A percentile compares a stretch with the other conserved stretches of the same genome.
Evolutionary conservation across 2,888 invertebrate genomes (phyloP).

Genomic region (Agonopterix subpropinquella): DNA sequence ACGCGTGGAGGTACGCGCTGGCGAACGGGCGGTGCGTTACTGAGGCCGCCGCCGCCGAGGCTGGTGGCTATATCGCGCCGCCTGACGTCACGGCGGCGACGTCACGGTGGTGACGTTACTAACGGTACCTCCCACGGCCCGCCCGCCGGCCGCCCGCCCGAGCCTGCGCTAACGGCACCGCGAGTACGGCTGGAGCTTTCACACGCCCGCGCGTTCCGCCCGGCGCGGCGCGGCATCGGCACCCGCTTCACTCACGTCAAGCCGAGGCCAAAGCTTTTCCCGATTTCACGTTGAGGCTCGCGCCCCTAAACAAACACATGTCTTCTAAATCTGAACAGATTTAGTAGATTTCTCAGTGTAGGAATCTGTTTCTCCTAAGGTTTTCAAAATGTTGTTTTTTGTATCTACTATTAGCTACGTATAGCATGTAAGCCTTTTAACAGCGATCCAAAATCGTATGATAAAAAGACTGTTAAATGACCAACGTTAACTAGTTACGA

Average conservation of each 20-base stretch:
- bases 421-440: no score
- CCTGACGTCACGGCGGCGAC: slow-evolving; percentile 69
- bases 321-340: no score
- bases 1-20: slow-evolving; percentile 63
- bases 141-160: slow-evolving; percentile 70
- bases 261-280: slow-evolving; percentile 5
- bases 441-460: no score
- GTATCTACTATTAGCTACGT: no score
- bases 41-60: slow-evolving; percentile 73
- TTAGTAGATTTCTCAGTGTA: no score
- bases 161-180: slow-evolving; percentile 74
- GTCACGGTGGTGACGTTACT: slow-evolving; percentile 68
- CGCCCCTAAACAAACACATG: not conserved
- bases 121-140: slow-evolving; percentile 75
- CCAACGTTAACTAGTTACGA: no score
- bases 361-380: not conserved
- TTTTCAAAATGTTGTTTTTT: not conserved
- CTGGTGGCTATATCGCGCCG: slow-evolving; percentile 72
- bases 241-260: not conserved
- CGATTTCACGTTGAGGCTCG: slow-evolving; percentile 8
- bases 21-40: slow-evolving; percentile 73
- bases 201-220: slow-evolving; percentile 40
- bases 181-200: slow-evolving; percentile 67
- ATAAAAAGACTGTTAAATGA: no score
- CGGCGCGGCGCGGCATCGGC: slow-evolving; percentile 2